phyloP scores from a whole-genome alignment of 2,888 invertebrate species.

The Drosophila nigritarsus region DNA sequence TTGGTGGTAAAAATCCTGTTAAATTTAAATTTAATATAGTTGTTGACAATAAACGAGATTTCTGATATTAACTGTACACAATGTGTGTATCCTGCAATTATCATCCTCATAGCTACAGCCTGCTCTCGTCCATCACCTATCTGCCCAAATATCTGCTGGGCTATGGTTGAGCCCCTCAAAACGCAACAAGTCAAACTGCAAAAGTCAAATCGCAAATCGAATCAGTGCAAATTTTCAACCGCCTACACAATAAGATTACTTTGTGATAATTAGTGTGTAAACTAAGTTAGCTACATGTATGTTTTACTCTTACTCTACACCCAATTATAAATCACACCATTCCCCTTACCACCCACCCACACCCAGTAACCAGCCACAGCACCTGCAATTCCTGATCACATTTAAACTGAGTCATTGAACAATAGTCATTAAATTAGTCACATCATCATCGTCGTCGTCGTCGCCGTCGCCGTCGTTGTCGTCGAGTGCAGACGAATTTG shows the following conservation, averaged over 20 bases:
- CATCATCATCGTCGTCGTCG: constrained; percentile 20
- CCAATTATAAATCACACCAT: background rate
- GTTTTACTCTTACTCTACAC: constrained; percentile 8
- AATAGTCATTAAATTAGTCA: constrained; percentile 76
- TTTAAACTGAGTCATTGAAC: constrained; percentile 67
- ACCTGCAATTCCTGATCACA: constrained; percentile 10
- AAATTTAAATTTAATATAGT: background rate
- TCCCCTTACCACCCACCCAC: background rate
- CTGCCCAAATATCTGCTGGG: constrained; percentile 95
- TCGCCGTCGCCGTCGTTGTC: background rate
- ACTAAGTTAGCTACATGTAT: constrained; percentile 42
- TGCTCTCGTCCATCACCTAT: constrained; percentile 94
- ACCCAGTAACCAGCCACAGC: background rate
- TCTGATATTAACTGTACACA: background rate
- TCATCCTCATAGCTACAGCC: constrained; percentile 89
- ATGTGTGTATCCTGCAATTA: background rate
- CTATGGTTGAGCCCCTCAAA: constrained; percentile 87
- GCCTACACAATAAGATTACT: constrained; percentile 70
- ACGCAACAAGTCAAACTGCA: constrained; percentile 40
- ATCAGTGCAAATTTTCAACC: constrained; percentile 56
- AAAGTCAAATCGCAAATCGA: constrained; percentile 59
- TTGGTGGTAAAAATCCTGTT: constrained; percentile 27
- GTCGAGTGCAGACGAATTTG: constrained; percentile 4
- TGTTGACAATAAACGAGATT: constrained; percentile 36
- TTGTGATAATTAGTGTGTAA: constrained; percentile 77